Conservation (phyloP, 1,140 invertebrate species). For the Drosophila arizonae region DNA sequence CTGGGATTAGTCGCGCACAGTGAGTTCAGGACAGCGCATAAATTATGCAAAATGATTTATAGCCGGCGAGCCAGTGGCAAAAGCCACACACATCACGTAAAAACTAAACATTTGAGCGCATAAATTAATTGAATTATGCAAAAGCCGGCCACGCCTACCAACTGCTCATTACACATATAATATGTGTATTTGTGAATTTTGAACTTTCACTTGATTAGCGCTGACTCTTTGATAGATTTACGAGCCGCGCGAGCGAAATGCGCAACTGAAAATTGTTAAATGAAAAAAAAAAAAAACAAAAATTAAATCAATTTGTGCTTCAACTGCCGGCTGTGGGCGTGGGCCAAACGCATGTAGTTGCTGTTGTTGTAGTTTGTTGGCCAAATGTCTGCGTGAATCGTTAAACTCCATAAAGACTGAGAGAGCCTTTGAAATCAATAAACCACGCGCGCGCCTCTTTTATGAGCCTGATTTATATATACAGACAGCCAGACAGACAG, state of each 20-base stretch:
- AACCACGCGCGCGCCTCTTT: conserved; percentile 70
- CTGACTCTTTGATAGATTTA: conserved; percentile 63
- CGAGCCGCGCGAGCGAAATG: conserved; percentile 12
- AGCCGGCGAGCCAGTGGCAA: conserved; percentile 53
- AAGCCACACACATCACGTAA: conserved; percentile 44
- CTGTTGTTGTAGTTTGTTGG: neutral
- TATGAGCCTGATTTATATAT: conserved; percentile 67
- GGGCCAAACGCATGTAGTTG: conserved; percentile 7
- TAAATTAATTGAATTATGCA: conserved; percentile 81
- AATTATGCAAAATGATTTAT: conserved; percentile 81
- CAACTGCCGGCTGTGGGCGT: conserved; percentile 12
- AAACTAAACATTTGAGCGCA: conserved; percentile 77
- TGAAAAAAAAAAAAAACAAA: conserved; percentile 37
- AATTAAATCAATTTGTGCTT: conserved; percentile 67
- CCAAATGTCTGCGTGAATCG: conserved; percentile 30
- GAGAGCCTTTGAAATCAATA: conserved; percentile 71
- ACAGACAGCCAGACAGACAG: neutral
- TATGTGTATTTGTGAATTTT: conserved; percentile 40
- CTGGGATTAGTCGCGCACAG: conserved; percentile 36
- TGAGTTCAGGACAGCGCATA: conserved; percentile 48
- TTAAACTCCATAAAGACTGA: conserved; percentile 66
- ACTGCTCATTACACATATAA: neutral
- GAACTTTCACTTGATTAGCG: conserved; percentile 73
- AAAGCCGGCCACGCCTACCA: conserved; percentile 9
- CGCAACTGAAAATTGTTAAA: conserved; percentile 10